A percentile compares a stretch with the other conserved stretches of the same genome.
These are phyloP conservation scores for Akabosia matsudoensis DNA, from an alignment of 1,140 invertebrate species.

Conservation along the genomic window DNA sequence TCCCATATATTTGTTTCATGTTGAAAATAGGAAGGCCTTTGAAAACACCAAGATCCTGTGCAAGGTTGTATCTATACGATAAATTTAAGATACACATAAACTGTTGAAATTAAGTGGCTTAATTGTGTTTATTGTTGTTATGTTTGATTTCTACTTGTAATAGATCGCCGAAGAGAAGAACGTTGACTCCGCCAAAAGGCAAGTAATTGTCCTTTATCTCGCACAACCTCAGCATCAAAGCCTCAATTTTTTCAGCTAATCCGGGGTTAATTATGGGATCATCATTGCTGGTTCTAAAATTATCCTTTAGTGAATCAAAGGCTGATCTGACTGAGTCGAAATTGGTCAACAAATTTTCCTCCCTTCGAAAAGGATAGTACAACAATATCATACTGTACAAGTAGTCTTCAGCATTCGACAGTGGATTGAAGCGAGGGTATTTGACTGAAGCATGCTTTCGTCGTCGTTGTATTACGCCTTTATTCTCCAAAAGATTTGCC, in stretches of 20 bases:
- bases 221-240: background rate
- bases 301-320: background rate
- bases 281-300: background rate
- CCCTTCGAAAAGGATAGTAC: background rate
- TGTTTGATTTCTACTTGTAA: background rate
- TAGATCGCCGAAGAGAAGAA: background rate
- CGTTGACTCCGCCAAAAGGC: background rate
- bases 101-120: background rate
- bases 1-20: slow-evolving; percentile 11
- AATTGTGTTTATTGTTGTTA: background rate
- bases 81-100: background rate
- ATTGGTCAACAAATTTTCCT: background rate
- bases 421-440: background rate
- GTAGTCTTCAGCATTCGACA: background rate
- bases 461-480: background rate
- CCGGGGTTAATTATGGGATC: background rate
- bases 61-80: background rate
- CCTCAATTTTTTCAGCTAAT: background rate
- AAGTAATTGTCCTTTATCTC: background rate
- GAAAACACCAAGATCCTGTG: slow-evolving; percentile 1
- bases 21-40: background rate
- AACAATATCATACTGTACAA: background rate
- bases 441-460: background rate
- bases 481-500: background rate
- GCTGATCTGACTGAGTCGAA: background rate